Conservation (phyloP, 2,888 invertebrate species). For the Tortricodes alternella region DNA sequence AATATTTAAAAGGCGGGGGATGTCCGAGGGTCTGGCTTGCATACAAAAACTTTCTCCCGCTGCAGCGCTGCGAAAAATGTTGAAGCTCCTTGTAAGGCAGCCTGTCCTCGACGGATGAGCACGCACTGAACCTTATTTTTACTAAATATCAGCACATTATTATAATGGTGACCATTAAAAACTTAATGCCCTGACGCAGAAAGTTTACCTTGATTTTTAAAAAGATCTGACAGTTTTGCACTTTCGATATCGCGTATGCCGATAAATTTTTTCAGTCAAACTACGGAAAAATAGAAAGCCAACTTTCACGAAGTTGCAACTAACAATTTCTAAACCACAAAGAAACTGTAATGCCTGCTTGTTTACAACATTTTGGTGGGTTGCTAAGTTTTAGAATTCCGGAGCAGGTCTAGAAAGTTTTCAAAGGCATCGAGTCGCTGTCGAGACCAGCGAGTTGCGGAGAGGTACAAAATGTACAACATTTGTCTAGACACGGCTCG, state of each 20-base stretch:
- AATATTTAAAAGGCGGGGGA: conserved; percentile 68
- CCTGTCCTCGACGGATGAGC: conserved; percentile 51
- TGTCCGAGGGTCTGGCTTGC: conserved; percentile 52
- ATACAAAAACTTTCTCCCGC: conserved; percentile 72
- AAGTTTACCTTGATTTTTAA: conserved; percentile 21
- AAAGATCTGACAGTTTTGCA: conserved; percentile 18
- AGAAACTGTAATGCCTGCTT: conserved; percentile 1
- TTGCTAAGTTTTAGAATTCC: conserved; percentile 21
- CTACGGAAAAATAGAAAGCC: background rate
- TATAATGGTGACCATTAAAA: conserved; percentile 28
- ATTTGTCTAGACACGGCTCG: conserved; percentile 60
- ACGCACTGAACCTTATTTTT: conserved; percentile 41
- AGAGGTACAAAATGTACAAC: conserved; percentile 50
- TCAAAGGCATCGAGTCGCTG: conserved; percentile 41
- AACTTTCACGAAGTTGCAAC: background rate
- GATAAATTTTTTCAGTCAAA: background rate
- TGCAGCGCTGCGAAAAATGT: conserved; percentile 64
- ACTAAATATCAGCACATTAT: conserved; percentile 50
- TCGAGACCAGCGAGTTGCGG: conserved; percentile 17
- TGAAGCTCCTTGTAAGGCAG: conserved; percentile 68
- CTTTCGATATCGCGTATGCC: background rate
- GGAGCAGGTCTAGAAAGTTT: conserved; percentile 54
- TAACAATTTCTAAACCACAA: background rate
- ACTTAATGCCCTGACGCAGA: conserved; percentile 21
- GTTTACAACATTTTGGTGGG: conserved; percentile 18